phyloP scores from a whole-genome alignment of 1,140 invertebrate genomes.

The Cryptotermes secundus region DNA sequence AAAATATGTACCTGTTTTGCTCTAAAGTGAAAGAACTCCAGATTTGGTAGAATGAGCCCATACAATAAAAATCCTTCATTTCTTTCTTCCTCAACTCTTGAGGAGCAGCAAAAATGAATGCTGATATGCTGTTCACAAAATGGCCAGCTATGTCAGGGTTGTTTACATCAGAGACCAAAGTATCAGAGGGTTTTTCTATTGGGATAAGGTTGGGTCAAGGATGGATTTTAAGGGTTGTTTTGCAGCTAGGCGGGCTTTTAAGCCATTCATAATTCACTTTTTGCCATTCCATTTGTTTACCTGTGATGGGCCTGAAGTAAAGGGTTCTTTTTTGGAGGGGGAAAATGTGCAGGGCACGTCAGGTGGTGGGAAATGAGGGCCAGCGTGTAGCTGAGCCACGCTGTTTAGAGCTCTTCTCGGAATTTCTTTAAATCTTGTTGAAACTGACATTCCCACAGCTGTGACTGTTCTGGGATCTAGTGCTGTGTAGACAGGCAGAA shows the following conservation, averaged over 20 bases:
- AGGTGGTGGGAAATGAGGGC: no score
- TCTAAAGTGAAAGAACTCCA: background rate
- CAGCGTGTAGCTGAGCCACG: no score
- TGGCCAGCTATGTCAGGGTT: background rate
- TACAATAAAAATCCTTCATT: background rate
- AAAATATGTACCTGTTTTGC: background rate
- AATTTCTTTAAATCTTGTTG: no score
- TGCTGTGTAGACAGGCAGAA: no score
- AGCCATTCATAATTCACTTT: background rate
- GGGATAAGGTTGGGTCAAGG: background rate
- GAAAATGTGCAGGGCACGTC: no score
- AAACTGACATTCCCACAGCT: no score
- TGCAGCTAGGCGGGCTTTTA: background rate
- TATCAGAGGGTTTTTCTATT: background rate
- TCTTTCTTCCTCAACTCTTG: background rate
- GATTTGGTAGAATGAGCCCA: background rate
- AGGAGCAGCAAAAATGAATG: background rate
- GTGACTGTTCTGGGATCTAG: no score
- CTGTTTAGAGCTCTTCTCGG: no score
- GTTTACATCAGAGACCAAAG: background rate
- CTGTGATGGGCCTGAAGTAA: background rate
- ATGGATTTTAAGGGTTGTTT: background rate
- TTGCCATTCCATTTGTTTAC: background rate
- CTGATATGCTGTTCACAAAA: conserved; percentile 2
- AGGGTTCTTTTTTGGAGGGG: background rate